These are phyloP conservation scores for Hydropsyche tenuis DNA, from an alignment of 1,140 invertebrate genomes.

Conservation along the genomic window DNA sequence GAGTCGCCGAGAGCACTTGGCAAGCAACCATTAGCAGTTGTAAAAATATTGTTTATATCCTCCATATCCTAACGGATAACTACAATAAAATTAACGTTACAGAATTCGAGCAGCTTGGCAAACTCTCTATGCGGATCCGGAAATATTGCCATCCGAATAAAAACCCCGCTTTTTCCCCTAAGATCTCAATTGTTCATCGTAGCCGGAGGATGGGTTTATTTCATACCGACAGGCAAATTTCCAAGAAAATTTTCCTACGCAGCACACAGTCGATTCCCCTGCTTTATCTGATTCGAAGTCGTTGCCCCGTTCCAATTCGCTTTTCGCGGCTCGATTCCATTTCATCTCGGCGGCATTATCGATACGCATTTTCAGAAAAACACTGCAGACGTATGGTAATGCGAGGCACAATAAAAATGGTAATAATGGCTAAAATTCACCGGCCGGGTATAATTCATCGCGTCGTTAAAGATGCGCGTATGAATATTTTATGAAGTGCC, in stretches of 20 bases:
- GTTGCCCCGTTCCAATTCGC: not conserved
- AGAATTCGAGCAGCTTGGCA: not conserved
- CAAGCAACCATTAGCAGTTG: too few species aligned
- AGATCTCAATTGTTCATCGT: not conserved
- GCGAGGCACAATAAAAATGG: conserved; percentile 31
- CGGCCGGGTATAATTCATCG: conserved; percentile 22
- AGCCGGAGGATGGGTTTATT: not conserved
- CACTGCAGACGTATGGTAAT: conserved; percentile 29
- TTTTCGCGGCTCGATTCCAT: conserved; percentile 13
- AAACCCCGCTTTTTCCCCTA: not conserved
- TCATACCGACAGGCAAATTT: not conserved
- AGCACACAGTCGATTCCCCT: not conserved
- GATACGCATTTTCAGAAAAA: conserved; percentile 21
- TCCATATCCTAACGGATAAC: too few species aligned
- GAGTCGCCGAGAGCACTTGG: not conserved
- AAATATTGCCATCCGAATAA: not conserved
- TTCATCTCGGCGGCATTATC: conserved; percentile 5
- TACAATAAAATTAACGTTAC: conserved; percentile 9
- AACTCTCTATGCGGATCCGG: not conserved
- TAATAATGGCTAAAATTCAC: conserved; percentile 24
- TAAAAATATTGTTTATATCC: too few species aligned
- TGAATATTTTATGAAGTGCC: conserved; percentile 31
- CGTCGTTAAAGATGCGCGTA: conserved; percentile 17
- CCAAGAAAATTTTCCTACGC: conserved; percentile 17
- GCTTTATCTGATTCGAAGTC: not conserved